Conservation (phyloP, 64 coral and sea anemone genomes). For the Acropora yongei region DNA sequence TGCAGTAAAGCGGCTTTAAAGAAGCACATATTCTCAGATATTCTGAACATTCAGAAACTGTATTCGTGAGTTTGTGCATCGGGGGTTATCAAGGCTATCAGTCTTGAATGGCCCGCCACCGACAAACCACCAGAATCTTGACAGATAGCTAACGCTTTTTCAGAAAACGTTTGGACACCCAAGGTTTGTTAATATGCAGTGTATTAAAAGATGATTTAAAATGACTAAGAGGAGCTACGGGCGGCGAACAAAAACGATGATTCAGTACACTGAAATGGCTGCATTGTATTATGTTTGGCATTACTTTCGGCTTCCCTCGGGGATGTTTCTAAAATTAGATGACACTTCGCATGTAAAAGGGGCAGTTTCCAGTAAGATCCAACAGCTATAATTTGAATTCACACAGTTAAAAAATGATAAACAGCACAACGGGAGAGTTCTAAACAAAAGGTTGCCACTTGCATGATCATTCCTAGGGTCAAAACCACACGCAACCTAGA, state of each 20-base stretch:
- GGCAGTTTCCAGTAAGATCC: neutral
- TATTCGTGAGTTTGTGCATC: neutral
- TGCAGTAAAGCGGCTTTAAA: too few species aligned
- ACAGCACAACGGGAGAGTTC: conserved; percentile 11
- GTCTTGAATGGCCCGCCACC: neutral
- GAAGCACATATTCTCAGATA: too few species aligned
- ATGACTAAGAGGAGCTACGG: too few species aligned
- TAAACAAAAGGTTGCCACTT: neutral
- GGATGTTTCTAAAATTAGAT: neutral
- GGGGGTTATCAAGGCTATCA: neutral
- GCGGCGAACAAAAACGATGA: too few species aligned
- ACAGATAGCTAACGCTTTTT: neutral
- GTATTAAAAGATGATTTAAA: too few species aligned
- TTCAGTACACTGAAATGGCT: too few species aligned
- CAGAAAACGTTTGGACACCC: too few species aligned
- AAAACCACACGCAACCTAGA: too few species aligned
- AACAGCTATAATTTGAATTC: neutral
- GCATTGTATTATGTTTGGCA: too few species aligned
- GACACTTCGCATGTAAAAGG: neutral
- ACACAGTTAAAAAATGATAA: neutral
- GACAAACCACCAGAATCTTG: neutral
- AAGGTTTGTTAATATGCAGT: too few species aligned
- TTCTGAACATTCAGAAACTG: neutral
- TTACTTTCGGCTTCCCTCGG: too few species aligned
- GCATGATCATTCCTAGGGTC: neutral